Base-by-base conservation (phyloP, 1,140 invertebrate genomes). In the Leptinotarsa undecemlineata region DNA sequence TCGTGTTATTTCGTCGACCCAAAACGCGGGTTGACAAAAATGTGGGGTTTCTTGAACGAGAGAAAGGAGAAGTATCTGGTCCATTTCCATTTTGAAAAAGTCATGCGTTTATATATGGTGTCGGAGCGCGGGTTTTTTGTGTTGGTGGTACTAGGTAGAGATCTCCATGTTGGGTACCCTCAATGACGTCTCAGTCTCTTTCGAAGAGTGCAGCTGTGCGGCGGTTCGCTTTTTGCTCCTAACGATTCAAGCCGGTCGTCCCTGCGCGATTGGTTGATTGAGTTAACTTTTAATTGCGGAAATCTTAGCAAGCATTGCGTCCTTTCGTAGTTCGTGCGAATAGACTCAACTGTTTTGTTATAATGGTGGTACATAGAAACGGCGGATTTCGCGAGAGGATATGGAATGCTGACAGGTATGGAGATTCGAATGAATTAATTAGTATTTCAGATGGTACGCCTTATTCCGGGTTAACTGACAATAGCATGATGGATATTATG, bases 81-180 rank as follows among this genome's bases (percentile, higher is more conserved):
- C 69, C 69, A 71, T 71, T 48, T 51, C 69, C 57, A 71, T 61
- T 71, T 71, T 57, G 69, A 71, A 71, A 60, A 70, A 60, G 48
- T 5, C 62, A 42, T 42, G 23, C 19, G 48, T 66, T 48, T 71
- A 57, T 71, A 71, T 71, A 78, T 74, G 77, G 77, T 74, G 60
- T 70, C 33, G 70, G 63, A 61, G 76, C 69, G 73, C 73, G 76
- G 73, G 77, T 51, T 76, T 74, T 72, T 57, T 74, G 78, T 76
- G 78, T 75, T 74, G 80, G 75, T 78, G 75, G 21, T 68, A 73
- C n/a, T 68, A 68, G 79, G 68, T 57, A 69, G 33, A 42, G 33
- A 73, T 79, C 60, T 68, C 79, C 79, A 78, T 81, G 68, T 80
- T 80, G 73, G 79, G 79, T 48, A 66, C 69, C 74, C 64, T 78